Percentiles rank a stretch among this genome's conserved stretches.
These are phyloP conservation scores for Drosophila fuyamai DNA, from an alignment of 1,140 invertebrate genomes.

Conservation along the genomic window DNA sequence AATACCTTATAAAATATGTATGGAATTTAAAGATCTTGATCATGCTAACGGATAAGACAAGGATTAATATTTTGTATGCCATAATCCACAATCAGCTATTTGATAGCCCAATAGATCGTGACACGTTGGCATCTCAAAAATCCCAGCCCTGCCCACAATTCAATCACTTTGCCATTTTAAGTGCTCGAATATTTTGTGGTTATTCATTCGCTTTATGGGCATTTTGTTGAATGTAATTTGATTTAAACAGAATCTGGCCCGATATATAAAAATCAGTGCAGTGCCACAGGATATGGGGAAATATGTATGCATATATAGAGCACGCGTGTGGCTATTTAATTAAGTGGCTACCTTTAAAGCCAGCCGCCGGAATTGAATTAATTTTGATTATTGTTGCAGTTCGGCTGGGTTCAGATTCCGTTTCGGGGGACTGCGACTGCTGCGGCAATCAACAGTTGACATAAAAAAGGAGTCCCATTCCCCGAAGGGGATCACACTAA, in stretches of 20 bases:
- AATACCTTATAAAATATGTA: too few species aligned
- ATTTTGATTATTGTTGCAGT: slow-evolving; percentile 49
- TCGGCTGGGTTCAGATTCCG: neutral
- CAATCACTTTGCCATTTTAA: slow-evolving; percentile 79
- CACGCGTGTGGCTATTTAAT: slow-evolving; percentile 58
- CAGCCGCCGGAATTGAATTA: slow-evolving; percentile 70
- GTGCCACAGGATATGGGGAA: slow-evolving; percentile 49
- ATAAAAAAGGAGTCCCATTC: slow-evolving; percentile 27
- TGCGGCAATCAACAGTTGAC: slow-evolving; percentile 61
- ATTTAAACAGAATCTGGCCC: slow-evolving; percentile 53
- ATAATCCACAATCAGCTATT: too few species aligned
- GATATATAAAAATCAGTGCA: slow-evolving; percentile 44
- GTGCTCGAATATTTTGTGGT: slow-evolving; percentile 78
- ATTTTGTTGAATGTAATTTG: slow-evolving; percentile 77
- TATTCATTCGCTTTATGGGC: slow-evolving; percentile 70
- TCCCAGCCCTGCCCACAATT: slow-evolving; percentile 53
- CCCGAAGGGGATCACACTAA: slow-evolving; percentile 28
- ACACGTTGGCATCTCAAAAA: slow-evolving; percentile 8
- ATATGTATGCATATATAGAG: slow-evolving; percentile 10
- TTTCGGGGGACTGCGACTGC: slow-evolving; percentile 13
- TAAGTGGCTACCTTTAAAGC: slow-evolving; percentile 64
- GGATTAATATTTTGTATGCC: too few species aligned
- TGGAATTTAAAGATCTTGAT: too few species aligned
- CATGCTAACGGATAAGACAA: too few species aligned
- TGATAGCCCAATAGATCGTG: neutral